phyloP scores from a whole-genome alignment of 2,113 vertebrate genomes.

The Lipophrys pholis region DNA sequence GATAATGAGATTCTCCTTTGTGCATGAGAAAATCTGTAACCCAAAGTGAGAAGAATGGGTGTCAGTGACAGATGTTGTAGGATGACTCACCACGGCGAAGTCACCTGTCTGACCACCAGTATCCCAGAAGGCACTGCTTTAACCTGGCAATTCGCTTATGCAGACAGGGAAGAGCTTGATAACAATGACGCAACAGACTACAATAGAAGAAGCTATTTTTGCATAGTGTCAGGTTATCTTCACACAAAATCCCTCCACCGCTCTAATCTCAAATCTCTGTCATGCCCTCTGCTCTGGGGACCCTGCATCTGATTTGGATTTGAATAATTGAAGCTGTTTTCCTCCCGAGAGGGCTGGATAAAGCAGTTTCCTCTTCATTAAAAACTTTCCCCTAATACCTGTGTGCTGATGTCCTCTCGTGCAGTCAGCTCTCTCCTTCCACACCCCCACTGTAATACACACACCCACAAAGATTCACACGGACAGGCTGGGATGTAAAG shows the following conservation, averaged over 20 bases:
- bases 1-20: constrained; percentile 9
- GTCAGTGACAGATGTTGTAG: constrained; percentile 59
- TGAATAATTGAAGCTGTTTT: constrained; percentile 59
- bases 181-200: constrained; percentile 51
- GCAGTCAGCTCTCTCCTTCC: constrained; percentile 30
- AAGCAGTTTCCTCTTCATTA: constrained; percentile 59
- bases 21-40: constrained; percentile 22
- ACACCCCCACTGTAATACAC: constrained; percentile 50
- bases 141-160: constrained; percentile 37
- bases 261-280: constrained; percentile 52
- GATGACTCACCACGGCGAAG: constrained; percentile 78
- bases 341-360: constrained; percentile 47
- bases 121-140: constrained; percentile 63
- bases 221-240: constrained; percentile 40
- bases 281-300: constrained; percentile 56
- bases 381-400: constrained; percentile 68
- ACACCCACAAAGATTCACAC: constrained; percentile 57
- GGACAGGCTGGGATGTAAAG: constrained; percentile 39
- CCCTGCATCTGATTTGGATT: constrained; percentile 58
- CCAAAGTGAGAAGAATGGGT: constrained; percentile 34
- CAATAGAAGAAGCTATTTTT: background rate
- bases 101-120: constrained; percentile 71
- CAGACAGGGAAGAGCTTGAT: constrained; percentile 43
- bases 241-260: constrained; percentile 28
- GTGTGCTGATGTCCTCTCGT: constrained; percentile 14